Percentiles rank a stretch among this genome's conserved stretches.
Evolutionary conservation across 2,113 vertebrate species (phyloP).

Genomic region (Chaetorhynchus papuensis): DNA sequence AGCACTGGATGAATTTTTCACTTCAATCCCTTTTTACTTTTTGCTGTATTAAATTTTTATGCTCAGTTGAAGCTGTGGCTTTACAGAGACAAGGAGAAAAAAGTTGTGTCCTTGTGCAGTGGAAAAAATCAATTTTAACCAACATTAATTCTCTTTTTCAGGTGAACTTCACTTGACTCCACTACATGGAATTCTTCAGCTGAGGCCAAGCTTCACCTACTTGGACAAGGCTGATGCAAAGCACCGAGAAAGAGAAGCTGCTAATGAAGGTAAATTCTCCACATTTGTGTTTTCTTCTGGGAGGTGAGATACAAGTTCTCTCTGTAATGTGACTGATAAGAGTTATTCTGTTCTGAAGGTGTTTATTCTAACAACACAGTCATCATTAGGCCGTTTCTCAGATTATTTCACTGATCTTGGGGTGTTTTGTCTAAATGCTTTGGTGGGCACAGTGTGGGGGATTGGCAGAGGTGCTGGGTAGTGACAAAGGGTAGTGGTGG

Average conservation of each 20-base stretch:
- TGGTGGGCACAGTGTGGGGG: not conserved
- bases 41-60: not conserved
- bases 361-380: not conserved
- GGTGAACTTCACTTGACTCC: conserved; percentile 96
- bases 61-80: not conserved
- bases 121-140: not conserved
- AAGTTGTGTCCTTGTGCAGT: not conserved
- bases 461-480: not conserved
- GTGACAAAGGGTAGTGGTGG: not conserved
- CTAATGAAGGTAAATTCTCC: conserved; percentile 83
- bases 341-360: not conserved
- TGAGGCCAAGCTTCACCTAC: conserved; percentile 95
- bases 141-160: conserved; percentile 33
- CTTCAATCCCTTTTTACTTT: not conserved
- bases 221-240: conserved; percentile 95
- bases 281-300: not conserved
- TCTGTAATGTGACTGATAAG: not conserved
- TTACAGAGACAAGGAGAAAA: not conserved
- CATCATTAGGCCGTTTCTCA: not conserved
- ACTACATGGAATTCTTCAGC: conserved; percentile 92
- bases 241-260: conserved; percentile 91
- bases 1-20: not conserved
- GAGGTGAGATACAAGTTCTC: not conserved
- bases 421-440: not conserved
- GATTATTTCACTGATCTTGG: not conserved